phyloP scores from a whole-genome alignment of 2,113 vertebrate genomes.

The Anoplopoma fimbria region DNA sequence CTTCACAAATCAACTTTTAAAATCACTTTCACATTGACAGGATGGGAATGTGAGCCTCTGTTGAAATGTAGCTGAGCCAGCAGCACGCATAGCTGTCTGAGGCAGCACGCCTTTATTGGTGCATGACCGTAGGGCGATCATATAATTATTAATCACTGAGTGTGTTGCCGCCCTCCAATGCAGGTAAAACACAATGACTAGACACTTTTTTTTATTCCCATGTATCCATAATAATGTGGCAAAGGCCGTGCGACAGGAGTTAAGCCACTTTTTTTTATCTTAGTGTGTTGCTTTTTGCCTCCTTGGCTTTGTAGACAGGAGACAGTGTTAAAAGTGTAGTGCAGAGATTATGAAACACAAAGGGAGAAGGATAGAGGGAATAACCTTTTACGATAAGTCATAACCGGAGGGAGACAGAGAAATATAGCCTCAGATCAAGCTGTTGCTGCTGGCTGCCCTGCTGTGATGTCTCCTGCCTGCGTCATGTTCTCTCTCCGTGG shows the following conservation, averaged over 20 bases:
- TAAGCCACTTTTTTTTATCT: background rate
- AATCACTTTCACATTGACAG: background rate
- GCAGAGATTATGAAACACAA: constrained; percentile 16
- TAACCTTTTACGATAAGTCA: background rate
- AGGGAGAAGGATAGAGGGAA: background rate
- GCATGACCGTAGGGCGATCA: constrained; percentile 11
- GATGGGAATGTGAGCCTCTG: background rate
- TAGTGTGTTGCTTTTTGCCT: background rate
- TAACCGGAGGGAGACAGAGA: background rate
- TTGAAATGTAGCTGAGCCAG: constrained; percentile 15
- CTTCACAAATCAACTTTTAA: constrained; percentile 32
- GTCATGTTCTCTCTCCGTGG: constrained; percentile 31
- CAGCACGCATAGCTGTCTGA: background rate
- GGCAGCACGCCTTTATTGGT: background rate
- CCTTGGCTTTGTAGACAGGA: background rate
- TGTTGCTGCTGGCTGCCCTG: background rate
- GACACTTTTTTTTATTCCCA: background rate
- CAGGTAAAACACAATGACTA: constrained; percentile 54
- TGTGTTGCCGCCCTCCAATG: constrained; percentile 6
- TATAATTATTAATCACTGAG: constrained; percentile 46
- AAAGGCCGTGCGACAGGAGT: background rate
- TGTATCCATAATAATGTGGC: background rate
- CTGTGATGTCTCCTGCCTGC: constrained; percentile 25
- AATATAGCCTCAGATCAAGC: background rate
- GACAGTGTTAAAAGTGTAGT: background rate